Conservation (phyloP, 2,888 invertebrate species). For the Nomada goodeniana region DNA sequence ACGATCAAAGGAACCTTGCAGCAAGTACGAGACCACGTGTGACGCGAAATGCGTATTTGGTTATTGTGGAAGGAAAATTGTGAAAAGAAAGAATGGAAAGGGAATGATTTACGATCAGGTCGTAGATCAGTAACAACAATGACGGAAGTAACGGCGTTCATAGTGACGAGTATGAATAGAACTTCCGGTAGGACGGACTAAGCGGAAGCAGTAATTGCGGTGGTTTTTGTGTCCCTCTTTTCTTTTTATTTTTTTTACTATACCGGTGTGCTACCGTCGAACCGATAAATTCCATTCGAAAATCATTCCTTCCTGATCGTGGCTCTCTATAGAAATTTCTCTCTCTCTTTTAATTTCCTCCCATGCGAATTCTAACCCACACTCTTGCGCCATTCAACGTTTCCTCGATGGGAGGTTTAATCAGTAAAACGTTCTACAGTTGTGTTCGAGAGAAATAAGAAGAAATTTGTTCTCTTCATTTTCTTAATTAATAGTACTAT, state of each 20-base stretch:
- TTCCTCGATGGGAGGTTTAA: background rate
- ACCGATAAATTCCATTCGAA: conserved; percentile 60
- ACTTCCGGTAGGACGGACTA: conserved; percentile 71
- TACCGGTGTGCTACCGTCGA: conserved; percentile 11
- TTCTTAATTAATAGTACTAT: no score
- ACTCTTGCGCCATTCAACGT: background rate
- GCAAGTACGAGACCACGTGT: background rate
- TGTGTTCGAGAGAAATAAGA: background rate
- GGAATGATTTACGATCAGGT: conserved; percentile 38
- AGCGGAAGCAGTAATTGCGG: conserved; percentile 74
- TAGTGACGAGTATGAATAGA: conserved; percentile 74
- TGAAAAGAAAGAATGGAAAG: conserved; percentile 1
- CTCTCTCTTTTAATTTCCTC: conserved; percentile 20
- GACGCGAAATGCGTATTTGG: background rate
- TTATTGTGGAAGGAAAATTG: background rate
- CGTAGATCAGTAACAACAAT: conserved; percentile 61
- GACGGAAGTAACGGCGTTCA: conserved; percentile 72
- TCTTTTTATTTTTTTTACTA: conserved; percentile 14
- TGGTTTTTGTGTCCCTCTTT: conserved; percentile 63
- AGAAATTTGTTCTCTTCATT: background rate
- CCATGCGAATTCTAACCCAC: background rate
- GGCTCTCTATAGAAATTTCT: conserved; percentile 8
- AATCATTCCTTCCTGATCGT: conserved; percentile 38
- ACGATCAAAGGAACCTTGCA: background rate
- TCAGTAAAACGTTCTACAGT: background rate